phyloP scores from a whole-genome alignment of 1,140 invertebrate species.

The Papilio xuthus region DNA sequence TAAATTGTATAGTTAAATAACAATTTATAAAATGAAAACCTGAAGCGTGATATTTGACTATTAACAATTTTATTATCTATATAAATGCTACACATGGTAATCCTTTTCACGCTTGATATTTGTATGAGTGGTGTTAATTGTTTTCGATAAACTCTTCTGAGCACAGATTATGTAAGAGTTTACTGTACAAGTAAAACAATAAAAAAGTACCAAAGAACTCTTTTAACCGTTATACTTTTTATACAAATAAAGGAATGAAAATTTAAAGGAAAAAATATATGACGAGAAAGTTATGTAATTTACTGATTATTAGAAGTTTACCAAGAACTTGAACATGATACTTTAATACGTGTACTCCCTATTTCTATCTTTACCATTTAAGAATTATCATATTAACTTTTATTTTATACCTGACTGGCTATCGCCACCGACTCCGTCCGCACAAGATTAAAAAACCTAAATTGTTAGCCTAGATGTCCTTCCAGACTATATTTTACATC shows the following conservation, averaged over 20 bases:
- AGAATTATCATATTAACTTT: not conserved
- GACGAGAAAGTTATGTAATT: not conserved
- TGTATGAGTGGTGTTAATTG: conserved; percentile 36
- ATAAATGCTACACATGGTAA: conserved; percentile 15
- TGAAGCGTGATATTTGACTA: conserved; percentile 24
- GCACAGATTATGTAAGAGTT: conserved; percentile 16
- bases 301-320: not conserved
- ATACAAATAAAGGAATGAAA: too few species aligned
- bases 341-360: too few species aligned
- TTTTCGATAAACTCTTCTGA: conserved; percentile 28
- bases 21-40: conserved; percentile 11
- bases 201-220: not conserved
- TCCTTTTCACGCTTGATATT: conserved; percentile 32
- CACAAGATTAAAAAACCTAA: too few species aligned
- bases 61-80: conserved; percentile 28
- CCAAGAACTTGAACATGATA: not conserved
- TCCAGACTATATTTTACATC: too few species aligned
- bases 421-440: too few species aligned
- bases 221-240: not conserved
- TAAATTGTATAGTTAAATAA: conserved; percentile 19
- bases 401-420: too few species aligned
- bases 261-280: too few species aligned
- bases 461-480: too few species aligned
- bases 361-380: not conserved
- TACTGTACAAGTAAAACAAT: not conserved